Percentiles rank a stretch among this genome's conserved stretches.
Evolutionary conservation across 1,140 invertebrate genomes (phyloP).

Genomic region (Rhynchophorus ferrugineus): DNA sequence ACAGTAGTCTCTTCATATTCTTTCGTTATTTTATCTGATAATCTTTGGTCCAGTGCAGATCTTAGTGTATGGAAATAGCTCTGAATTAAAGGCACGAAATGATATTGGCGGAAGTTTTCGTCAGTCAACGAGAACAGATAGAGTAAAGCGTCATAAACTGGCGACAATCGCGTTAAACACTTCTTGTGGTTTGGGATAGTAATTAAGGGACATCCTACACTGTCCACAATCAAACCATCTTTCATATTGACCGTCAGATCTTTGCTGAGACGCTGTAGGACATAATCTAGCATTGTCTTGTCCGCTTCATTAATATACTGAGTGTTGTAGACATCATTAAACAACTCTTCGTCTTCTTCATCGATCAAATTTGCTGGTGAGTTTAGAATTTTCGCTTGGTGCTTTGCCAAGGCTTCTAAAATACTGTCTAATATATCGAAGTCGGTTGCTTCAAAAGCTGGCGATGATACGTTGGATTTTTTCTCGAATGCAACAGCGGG

Average conservation of each 20-base stretch:
- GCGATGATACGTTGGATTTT: too few relatives aligned
- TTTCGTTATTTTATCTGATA: not conserved
- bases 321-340: too few relatives aligned
- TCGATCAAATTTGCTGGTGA: too few relatives aligned
- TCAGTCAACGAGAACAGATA: constrained; percentile 7
- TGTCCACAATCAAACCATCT: too few relatives aligned
- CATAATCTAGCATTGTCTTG: too few relatives aligned
- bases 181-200: not conserved
- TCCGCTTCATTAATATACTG: too few relatives aligned
- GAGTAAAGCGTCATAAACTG: constrained; percentile 7
- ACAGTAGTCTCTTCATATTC: not conserved
- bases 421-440: not conserved
- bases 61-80: constrained; percentile 1
- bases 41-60: not conserved
- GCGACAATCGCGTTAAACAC: not conserved
- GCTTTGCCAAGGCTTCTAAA: not conserved
- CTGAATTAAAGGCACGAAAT: constrained; percentile 3
- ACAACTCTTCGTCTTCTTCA: too few relatives aligned
- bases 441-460: too few relatives aligned
- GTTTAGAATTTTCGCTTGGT: too few relatives aligned
- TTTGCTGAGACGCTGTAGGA: too few relatives aligned
- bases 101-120: constrained; percentile 9
- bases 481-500: too few relatives aligned
- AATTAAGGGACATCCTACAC: not conserved
- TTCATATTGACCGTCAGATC: too few relatives aligned